Evolutionary conservation across 2,797 vertebrate genomes (phyloP), one percentile per base, ranked within the genome.

Genomic region (Arnoldichthys spilopterus): DNA sequence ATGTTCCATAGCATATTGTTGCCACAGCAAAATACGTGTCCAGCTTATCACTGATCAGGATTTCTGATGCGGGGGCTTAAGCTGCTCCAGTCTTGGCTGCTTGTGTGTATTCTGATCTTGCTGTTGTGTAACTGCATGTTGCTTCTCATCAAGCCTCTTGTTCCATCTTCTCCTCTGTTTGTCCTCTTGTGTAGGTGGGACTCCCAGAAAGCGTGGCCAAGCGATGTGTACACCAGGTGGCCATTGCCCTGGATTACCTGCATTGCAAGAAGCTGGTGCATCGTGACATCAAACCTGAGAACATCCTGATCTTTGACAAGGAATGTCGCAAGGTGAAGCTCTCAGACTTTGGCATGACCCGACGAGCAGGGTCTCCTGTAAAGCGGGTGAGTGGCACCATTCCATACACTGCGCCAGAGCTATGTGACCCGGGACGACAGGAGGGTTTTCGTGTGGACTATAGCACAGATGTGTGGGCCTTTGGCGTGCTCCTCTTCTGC

Each of bases 321-420:
- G 94, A 96, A 88, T 96, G 95, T 76, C 93, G 93, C 63, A 95
- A 95, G 78, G 93, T 96, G 51, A 95, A 95, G 83, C 90, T 96
- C 77, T 96, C 95, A 0, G 95, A 96, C 88, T 96, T 96, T 0
- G 95, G 95, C 62, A 96, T 96, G 95, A 95, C 95, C 0, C 91
- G 94, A 6, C 89, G 94, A 0, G 93, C 93, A 0, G 94, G 95
- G 45, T 94, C 94, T 0, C 94, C 94, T 0, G 94, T 95, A n/a
- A 95, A 95, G 76, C 87, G 94, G 16, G 95, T 96, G 82, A 96
- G 94, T 0, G 95, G 95, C 24, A 96, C 95, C 72, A 96, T 96
- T 82, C 95, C 95, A 0, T 96, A 96, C 91, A 95, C 95, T 0
- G 94, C 95, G 1, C 95, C 95, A 0, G 95, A 96, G 84, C 92